A percentile compares a stretch with the other conserved stretches of the same genome.
These are phyloP conservation scores for Pristiophorus japonicus DNA, from an alignment of 2,113 vertebrate genomes.

Conservation along the genomic window DNA sequence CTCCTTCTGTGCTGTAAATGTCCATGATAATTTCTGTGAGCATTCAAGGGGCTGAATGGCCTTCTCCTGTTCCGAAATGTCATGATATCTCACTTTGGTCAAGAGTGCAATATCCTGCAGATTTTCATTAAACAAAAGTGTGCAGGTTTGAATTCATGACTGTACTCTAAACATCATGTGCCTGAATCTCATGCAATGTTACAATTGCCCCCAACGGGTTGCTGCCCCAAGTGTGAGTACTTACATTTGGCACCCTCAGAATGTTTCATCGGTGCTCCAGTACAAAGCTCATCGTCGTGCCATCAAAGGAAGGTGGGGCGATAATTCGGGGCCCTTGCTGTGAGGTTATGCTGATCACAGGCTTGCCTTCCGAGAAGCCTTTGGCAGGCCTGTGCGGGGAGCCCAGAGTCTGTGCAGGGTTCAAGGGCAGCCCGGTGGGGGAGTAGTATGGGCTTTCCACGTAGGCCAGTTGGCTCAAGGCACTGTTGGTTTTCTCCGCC, in stretches of 20 bases:
- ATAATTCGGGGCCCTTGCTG: conserved; percentile 82
- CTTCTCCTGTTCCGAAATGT: background rate
- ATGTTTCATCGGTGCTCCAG: conserved; percentile 80
- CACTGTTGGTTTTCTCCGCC: conserved; percentile 22
- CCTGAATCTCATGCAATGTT: background rate
- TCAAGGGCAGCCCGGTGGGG: conserved; percentile 59
- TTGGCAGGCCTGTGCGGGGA: conserved; percentile 46
- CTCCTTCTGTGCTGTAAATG: too few relatives aligned
- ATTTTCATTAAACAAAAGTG: background rate
- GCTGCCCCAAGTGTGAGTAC: background rate
- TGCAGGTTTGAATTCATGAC: background rate
- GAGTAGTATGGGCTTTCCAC: conserved; percentile 78
- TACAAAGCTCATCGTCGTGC: conserved; percentile 95
- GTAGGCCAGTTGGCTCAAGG: conserved; percentile 50
- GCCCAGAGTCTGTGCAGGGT: conserved; percentile 40
- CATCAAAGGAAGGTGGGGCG: conserved; percentile 85
- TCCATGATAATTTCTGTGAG: too few relatives aligned
- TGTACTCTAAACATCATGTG: background rate
- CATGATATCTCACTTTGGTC: background rate
- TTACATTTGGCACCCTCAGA: background rate
- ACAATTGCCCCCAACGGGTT: background rate
- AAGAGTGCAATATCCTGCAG: too few relatives aligned
- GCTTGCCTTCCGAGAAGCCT: conserved; percentile 56
- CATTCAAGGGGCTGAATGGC: background rate
- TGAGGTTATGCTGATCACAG: conserved; percentile 79